phyloP scores from a whole-genome alignment of 2,113 vertebrate genomes.

The Myotis lucifugus region DNA sequence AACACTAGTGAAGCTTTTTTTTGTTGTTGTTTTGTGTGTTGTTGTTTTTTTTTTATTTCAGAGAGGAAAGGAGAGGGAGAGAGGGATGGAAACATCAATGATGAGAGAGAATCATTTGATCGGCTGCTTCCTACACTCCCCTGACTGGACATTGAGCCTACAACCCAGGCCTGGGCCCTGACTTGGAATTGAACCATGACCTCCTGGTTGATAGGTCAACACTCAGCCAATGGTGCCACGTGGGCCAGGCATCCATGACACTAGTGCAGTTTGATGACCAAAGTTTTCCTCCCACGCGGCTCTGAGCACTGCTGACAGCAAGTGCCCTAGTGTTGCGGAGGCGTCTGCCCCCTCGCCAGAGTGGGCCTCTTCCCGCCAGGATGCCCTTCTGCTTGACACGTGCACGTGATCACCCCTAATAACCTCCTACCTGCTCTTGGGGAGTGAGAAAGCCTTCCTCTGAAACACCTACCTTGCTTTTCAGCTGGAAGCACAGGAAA shows the following conservation, averaged over 20 bases:
- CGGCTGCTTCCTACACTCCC: no score
- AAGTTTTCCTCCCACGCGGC: neutral
- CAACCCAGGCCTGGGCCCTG: no score
- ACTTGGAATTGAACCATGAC: no score
- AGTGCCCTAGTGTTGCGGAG: neutral
- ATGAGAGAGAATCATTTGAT: no score
- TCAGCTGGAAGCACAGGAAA: constrained; percentile 83
- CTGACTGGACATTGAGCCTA: no score
- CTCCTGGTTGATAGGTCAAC: no score
- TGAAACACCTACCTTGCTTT: constrained; percentile 82
- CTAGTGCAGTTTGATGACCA: neutral
- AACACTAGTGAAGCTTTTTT: neutral
- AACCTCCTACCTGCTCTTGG: constrained; percentile 81
- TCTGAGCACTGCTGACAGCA: constrained; percentile 12
- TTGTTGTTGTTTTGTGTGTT: no score
- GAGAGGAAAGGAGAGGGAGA: no score
- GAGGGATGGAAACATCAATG: no score
- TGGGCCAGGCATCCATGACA: neutral
- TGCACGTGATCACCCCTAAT: constrained; percentile 59
- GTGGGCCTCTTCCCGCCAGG: constrained; percentile 62
- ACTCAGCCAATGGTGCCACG: no score
- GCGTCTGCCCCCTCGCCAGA: neutral
- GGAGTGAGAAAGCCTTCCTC: constrained; percentile 82
- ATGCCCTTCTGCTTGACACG: constrained; percentile 60
- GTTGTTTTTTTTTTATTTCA: no score